Evolutionary conservation across 2,888 invertebrate species (phyloP).

Genomic region (Cephonodes hylas): DNA sequence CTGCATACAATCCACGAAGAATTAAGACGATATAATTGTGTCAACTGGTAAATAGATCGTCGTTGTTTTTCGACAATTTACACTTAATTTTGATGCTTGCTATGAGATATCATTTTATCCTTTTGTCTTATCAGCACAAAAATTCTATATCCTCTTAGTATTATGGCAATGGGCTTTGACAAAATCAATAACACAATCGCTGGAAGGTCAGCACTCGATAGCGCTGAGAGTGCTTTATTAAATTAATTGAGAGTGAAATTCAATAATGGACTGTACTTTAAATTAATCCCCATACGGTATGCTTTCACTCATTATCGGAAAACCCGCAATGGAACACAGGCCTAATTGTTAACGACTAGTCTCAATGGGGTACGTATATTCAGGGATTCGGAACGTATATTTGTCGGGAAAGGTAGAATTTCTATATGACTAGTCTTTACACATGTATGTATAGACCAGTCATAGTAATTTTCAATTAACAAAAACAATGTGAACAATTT

Average conservation of each 20-base stretch:
- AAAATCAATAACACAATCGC: constrained; percentile 15
- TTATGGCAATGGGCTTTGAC: constrained; percentile 12
- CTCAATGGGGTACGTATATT: constrained; percentile 18
- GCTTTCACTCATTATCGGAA: constrained; percentile 40
- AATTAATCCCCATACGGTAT: constrained; percentile 44
- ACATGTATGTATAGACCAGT: too few species aligned
- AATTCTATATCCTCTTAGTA: neutral
- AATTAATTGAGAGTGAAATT: constrained; percentile 56
- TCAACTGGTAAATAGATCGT: too few species aligned
- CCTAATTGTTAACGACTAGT: constrained; percentile 22
- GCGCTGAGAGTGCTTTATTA: constrained; percentile 35
- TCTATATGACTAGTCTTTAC: too few species aligned
- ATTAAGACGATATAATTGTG: too few species aligned
- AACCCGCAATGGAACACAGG: constrained; percentile 33
- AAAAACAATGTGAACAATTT: too few species aligned
- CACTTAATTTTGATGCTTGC: too few species aligned
- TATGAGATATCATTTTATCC: neutral
- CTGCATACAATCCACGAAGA: too few species aligned
- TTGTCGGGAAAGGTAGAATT: neutral
- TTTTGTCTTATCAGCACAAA: neutral
- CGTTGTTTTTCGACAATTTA: too few species aligned
- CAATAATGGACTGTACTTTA: constrained; percentile 49
- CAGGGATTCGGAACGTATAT: too few species aligned
- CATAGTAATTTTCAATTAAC: too few species aligned
- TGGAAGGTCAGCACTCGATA: constrained; percentile 34